phyloP scores from a whole-genome alignment of 2,888 invertebrate genomes.

The Drosophila fulvimacula region DNA sequence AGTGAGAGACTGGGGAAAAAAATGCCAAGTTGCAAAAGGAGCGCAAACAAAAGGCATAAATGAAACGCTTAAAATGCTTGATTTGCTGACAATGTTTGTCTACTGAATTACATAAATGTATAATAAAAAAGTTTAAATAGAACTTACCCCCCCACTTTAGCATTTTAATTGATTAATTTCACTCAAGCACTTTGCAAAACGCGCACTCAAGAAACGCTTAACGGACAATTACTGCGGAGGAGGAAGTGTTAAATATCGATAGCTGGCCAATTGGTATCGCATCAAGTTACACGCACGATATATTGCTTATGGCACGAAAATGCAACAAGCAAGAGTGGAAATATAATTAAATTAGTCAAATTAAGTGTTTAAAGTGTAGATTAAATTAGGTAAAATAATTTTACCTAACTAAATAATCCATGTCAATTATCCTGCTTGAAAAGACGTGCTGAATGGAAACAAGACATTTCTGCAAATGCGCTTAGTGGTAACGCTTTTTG shows the following conservation, averaged over 20 bases:
- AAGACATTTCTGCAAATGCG: too few relatives aligned
- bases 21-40: slow-evolving; percentile 6
- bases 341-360: not conserved
- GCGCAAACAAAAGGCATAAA: slow-evolving; percentile 43
- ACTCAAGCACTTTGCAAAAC: not conserved
- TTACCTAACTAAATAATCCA: not conserved
- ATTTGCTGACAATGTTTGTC: slow-evolving; percentile 6
- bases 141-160: not conserved
- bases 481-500: too few relatives aligned
- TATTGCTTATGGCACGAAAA: too few relatives aligned
- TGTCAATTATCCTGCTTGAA: too few relatives aligned
- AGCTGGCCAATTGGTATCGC: not conserved
- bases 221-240: not conserved
- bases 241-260: not conserved
- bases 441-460: not conserved
- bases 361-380: too few relatives aligned
- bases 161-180: not conserved
- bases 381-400: not conserved
- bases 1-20: slow-evolving; percentile 3
- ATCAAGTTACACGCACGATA: not conserved
- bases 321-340: not conserved
- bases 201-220: not conserved
- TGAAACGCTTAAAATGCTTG: slow-evolving; percentile 21
- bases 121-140: not conserved
- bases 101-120: not conserved